Percentiles rank a stretch among this genome's conserved stretches.
Evolutionary conservation across 2,888 invertebrate species (phyloP).

Genomic region (Colostygia pectinataria): DNA sequence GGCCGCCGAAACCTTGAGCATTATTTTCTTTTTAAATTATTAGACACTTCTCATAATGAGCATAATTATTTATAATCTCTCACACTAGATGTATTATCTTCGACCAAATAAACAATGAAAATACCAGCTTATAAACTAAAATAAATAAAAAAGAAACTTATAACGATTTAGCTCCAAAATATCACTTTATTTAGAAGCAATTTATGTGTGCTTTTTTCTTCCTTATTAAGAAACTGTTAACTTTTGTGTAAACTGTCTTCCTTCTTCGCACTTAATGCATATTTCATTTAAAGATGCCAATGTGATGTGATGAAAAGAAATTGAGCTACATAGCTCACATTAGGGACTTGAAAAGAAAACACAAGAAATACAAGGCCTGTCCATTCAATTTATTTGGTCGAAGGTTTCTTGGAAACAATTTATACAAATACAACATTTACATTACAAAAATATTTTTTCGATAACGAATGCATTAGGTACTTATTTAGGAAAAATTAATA

Average conservation of each 20-base stretch:
- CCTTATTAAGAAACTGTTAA: background rate
- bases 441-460: conserved; percentile 21
- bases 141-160: conserved; percentile 1
- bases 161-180: background rate
- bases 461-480: conserved; percentile 18
- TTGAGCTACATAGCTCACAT: conserved; percentile 9
- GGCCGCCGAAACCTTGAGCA: conserved; percentile 74
- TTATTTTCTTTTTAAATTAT: conserved; percentile 33
- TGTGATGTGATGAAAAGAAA: conserved; percentile 6
- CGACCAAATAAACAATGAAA: conserved; percentile 27
- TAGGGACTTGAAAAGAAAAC: conserved; percentile 21
- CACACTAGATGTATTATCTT: conserved; percentile 18
- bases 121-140: conserved; percentile 12
- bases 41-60: conserved; percentile 27
- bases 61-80: background rate
- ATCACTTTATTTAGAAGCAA: background rate
- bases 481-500: conserved; percentile 16
- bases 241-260: background rate
- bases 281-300: conserved; percentile 7
- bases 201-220: background rate
- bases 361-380: conserved; percentile 16
- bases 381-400: conserved; percentile 26
- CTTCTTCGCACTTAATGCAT: background rate
- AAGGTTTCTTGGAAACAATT: conserved; percentile 20
- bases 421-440: conserved; percentile 22